These are phyloP conservation scores for Dendrolimus pini DNA, from an alignment of 2,888 invertebrate species.

Conservation along the genomic window DNA sequence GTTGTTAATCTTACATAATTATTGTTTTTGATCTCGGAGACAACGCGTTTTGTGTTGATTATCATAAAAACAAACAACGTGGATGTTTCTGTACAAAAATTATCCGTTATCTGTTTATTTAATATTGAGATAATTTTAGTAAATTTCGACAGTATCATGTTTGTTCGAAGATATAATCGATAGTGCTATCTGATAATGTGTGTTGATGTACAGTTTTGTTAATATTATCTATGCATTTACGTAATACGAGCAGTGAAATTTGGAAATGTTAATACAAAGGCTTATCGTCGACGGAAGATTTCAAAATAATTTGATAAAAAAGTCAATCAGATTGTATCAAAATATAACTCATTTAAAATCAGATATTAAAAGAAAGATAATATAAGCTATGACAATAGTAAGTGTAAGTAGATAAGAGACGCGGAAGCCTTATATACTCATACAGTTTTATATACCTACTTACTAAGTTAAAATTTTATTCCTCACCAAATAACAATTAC, in stretches of 20 bases:
- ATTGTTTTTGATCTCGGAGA: too few species aligned
- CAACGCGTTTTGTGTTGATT: conserved; percentile 8
- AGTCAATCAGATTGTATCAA: too few species aligned
- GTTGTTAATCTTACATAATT: too few species aligned
- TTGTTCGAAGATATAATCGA: conserved; percentile 22
- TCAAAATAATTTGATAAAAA: too few species aligned
- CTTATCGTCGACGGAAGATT: conserved; percentile 6
- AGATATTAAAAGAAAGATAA: too few species aligned
- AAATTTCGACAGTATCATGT: conserved; percentile 27
- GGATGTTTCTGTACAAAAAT: conserved; percentile 16
- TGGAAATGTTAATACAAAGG: conserved; percentile 3
- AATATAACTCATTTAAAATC: too few species aligned
- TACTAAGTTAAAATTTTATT: too few species aligned
- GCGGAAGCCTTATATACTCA: too few species aligned
- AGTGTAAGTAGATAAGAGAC: too few species aligned
- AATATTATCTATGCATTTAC: background rate
- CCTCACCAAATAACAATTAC: too few species aligned
- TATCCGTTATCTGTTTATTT: conserved; percentile 23
- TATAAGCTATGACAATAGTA: too few species aligned
- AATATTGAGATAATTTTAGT: conserved; percentile 24
- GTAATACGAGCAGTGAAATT: background rate
- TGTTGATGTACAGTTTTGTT: background rate
- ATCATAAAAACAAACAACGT: conserved; percentile 22
- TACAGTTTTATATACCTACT: too few species aligned
- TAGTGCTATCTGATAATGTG: conserved; percentile 18